Base-by-base conservation (phyloP, 2,888 invertebrate species). In the Tenthredo mesomela region DNA sequence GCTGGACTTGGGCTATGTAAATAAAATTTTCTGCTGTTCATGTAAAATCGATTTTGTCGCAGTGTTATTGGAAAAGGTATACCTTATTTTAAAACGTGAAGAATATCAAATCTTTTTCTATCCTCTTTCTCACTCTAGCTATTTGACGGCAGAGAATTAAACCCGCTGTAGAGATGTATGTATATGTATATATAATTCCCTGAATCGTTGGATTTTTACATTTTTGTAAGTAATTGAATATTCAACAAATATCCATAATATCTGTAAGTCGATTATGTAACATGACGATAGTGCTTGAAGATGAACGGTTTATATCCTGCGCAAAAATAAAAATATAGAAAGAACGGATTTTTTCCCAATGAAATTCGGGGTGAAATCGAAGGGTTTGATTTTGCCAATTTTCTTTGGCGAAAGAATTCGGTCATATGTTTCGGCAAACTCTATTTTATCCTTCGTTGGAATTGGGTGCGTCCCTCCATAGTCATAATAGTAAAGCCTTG, bases 401-500 rank as follows among this genome's bases (percentile, higher is more conserved):
- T 77, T 29, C 33, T 77, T 77, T 50, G 77, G 50, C 71, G 29
- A 25, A 21, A 43, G 6, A 73, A 73, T 73, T 73, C 40, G 40
- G 43, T 40, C 71, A 43, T 77, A 77, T 33, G 54, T 77, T 77
- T 54, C 29, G 33, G 25, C 33, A 54, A 54, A 77, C 25, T 50
- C 54, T 77, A 54, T 54, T 18, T 77, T 54, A 77, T 77, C 54
- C 50, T 54, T 77, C 54, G 47, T 77, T 54, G 50, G 47, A 77
- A 77, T 47, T 43, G 71, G 43, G 71, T 43, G 43, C 71, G 71
- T 43, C 71, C 37, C 71, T 43, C 40, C 71, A 73, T 73, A 77
- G 54, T 54, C 15, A 80, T 61, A 61, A 80, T 80, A 80, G 80
- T 80, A 80, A 80, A 80, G 80, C 80, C 80, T 80, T 61, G 80